Base-by-base conservation (phyloP, 2,888 invertebrate species). In the Hylaea fasciaria region DNA sequence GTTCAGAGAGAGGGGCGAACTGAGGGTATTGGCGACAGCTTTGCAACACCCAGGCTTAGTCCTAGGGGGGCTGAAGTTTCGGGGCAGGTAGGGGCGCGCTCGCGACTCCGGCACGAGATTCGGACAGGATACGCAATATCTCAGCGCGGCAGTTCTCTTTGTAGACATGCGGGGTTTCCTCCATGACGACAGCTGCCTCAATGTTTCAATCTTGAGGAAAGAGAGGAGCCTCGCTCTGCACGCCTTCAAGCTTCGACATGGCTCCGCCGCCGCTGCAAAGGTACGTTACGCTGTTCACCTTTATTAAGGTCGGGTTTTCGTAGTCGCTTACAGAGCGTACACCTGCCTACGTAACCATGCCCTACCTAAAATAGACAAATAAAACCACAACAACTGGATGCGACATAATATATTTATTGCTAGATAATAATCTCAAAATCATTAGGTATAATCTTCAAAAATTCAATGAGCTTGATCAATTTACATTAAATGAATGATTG, bases 181-280 rank as follows among this genome's bases (percentile, higher is more conserved):
- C 65, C 13, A 9, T 2, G 73, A 11, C 47, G 74, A 65, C 72
- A 76, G 73, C 66, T 64, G 67, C 71, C 69, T 76, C 61, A 68
- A 41, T 29, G 69, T 71, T 62, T 67, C 74, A 8, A 73, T 72
- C 79, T 78, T 83, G 76, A 66, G 45, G 66, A 62, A 63, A 47
- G 71, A 64, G 70, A 73, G 50, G 59, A 58, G 68, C 70, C 69
- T 74, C 62, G 68, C 49, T 68, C 68, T 73, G 74, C 64, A 66
- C 74, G 74, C 71, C 77, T 69, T 80, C 79, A 70, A 66, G 66
- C 80, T 77, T 76, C 82, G 78, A 69, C 76, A 70, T 69, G 74
- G 71, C 71, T 72, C 79, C 76, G 82, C 82, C 72, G 77, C 66
- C 71, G 85, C 89, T 89, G 89, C 73, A 89, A 89, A 87, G 79